Evolutionary conservation across 64 coral and sea anemone genomes (phyloP), one percentile per base, ranked within the genome.

Genomic region (Porites australiensis): DNA sequence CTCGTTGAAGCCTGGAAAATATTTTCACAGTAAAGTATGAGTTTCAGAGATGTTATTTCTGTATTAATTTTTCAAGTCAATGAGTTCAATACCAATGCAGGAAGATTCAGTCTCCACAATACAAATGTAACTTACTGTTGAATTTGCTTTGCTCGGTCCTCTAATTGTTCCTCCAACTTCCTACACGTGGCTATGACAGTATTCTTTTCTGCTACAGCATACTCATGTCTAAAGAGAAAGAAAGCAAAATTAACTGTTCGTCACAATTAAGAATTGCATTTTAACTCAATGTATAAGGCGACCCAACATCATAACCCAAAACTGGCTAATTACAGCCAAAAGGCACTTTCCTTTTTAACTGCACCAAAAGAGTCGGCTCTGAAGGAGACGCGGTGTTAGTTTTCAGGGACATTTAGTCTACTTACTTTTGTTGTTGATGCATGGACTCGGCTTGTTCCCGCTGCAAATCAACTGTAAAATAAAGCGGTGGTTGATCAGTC

Each of bases 91-190:
- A 37, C 1, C 27, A 1, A 37, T 37, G 1, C 27, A 37, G 27
- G 1, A 37, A 37, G 27, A 37, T 37, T 37, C 27, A 37, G 27
- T 37, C 27, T 37, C 27, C 27, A 37, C 27, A 0, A 37, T 37
- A 37, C 1, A 37, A 37, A 37, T 60, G 10, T 50, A 79, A 92
- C 98, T 77, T 96, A 99, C 98, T 99, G 98, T 81, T 94, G 94
- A 72, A 99, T 99, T 61, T 99, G 91, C 63, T 87, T 95, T 23
- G 81, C 93, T 86, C 83, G 85, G 13, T 96, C 98, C 79, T 99
- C 98, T 11, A 99, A 64, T 37, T 99, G 98, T 21, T 99, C 98
- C 63, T 99, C 98, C 6, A 99, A 67, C 27, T 99, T 99, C 85
- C 94, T 81, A 72, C 98, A 99, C 3, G 94, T 99, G 1, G 94